Conservation (phyloP, 2,888 invertebrate genomes). For the Melinaea menophilus region DNA sequence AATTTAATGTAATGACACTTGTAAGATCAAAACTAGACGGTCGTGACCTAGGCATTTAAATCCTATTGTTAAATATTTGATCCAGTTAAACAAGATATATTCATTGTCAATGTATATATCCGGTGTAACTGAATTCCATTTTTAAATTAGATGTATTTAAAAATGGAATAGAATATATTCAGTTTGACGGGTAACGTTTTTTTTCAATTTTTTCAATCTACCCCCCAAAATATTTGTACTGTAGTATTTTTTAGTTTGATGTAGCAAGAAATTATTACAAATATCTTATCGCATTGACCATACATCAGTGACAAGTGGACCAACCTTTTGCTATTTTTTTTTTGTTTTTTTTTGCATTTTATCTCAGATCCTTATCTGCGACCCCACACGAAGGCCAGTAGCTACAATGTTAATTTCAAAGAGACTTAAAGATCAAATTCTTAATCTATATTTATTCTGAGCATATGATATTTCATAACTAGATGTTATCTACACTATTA, state of each 20-base stretch:
- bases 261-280: not conserved
- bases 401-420: constrained; percentile 3
- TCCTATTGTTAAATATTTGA: constrained; percentile 9
- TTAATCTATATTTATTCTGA: not conserved
- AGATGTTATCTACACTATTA: not conserved
- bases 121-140: too few species aligned
- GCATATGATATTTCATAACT: not conserved
- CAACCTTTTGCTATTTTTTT: constrained; percentile 23
- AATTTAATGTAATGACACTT: too few species aligned
- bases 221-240: not conserved
- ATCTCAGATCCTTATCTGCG: constrained; percentile 25
- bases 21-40: constrained; percentile 40
- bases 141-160: too few species aligned
- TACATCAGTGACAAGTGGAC: constrained; percentile 22
- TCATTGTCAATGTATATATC: not conserved
- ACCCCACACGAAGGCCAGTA: constrained; percentile 27
- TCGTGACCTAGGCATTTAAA: constrained; percentile 67
- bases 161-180: too few species aligned
- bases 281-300: constrained; percentile 14
- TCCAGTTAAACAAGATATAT: constrained; percentile 10
- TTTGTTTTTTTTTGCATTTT: constrained; percentile 21
- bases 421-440: not conserved
- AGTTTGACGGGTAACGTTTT: too few species aligned
- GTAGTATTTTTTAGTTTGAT: not conserved
- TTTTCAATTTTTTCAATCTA: too few species aligned